Percentiles rank a stretch among this genome's conserved stretches.
Evolutionary conservation across 2,888 invertebrate species (phyloP).

Genomic region (Lymantria dispar): DNA sequence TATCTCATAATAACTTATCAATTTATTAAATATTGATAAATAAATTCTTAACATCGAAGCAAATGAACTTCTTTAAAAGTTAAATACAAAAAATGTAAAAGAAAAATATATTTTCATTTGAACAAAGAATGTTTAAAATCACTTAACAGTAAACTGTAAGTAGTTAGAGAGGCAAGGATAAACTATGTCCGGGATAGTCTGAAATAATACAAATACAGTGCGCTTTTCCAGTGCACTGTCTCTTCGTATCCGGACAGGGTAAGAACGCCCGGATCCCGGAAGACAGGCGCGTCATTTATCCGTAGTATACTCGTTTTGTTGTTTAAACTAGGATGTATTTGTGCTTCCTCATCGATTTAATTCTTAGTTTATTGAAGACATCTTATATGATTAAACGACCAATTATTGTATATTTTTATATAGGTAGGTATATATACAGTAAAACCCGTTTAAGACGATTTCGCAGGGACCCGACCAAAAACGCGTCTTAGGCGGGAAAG

Average conservation of each 20-base stretch:
- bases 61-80: too few species aligned
- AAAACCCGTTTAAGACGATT: too few species aligned
- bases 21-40: too few species aligned
- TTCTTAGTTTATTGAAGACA: too few species aligned
- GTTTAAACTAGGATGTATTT: neutral
- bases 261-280: slow-evolving; percentile 22
- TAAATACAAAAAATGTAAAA: neutral
- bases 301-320: slow-evolving; percentile 15
- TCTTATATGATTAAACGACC: too few species aligned
- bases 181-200: slow-evolving; percentile 23
- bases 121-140: slow-evolving; percentile 30
- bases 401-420: too few species aligned
- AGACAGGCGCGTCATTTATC: slow-evolving; percentile 29
- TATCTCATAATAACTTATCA: too few species aligned
- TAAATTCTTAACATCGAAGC: too few species aligned
- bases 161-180: slow-evolving; percentile 24
- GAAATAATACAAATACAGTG: slow-evolving; percentile 30
- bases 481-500: too few species aligned
- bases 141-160: slow-evolving; percentile 25
- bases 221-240: slow-evolving; percentile 34
- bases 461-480: too few species aligned
- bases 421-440: too few species aligned
- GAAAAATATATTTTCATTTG: slow-evolving; percentile 18
- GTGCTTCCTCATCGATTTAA: too few species aligned
- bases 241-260: slow-evolving; percentile 30